A percentile compares a stretch with the other conserved stretches of the same genome.
These are phyloP conservation scores for Coilia nasus DNA, from an alignment of 2,797 vertebrate species.

Conservation along the genomic window DNA sequence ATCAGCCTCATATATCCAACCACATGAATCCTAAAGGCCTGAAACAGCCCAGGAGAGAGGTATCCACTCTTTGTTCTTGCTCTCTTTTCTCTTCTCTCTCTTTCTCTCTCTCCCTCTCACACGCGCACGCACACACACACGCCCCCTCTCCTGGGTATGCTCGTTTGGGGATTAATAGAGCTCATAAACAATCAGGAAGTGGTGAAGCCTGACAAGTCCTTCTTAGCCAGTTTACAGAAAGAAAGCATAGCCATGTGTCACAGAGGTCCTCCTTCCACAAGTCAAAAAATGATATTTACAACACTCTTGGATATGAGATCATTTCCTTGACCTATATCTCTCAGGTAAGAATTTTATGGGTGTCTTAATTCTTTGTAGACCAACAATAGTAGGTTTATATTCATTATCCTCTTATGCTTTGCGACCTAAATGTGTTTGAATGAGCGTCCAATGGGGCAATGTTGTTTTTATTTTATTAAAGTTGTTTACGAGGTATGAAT, in stretches of 20 bases:
- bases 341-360: not conserved
- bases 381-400: not conserved
- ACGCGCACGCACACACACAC: slow-evolving; percentile 8
- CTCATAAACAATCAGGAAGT: slow-evolving; percentile 40
- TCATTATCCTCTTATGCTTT: not conserved
- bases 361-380: not conserved
- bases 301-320: not conserved
- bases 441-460: not conserved
- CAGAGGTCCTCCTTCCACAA: not conserved
- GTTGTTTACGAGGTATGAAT: too few species aligned
- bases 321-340: not conserved
- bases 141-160: slow-evolving; percentile 24
- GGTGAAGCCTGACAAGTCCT: not conserved
- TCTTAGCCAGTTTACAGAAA: not conserved
- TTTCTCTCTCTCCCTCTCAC: not conserved
- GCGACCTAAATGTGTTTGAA: not conserved
- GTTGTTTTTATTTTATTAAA: not conserved
- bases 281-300: not conserved
- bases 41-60: not conserved
- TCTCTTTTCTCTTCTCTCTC: not conserved
- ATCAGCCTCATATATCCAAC: too few species aligned
- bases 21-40: too few species aligned
- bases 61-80: not conserved
- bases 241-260: not conserved
- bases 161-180: slow-evolving; percentile 36